Conservation (phyloP, 2,797 vertebrate species). For the Sphenopsis melanotis region DNA sequence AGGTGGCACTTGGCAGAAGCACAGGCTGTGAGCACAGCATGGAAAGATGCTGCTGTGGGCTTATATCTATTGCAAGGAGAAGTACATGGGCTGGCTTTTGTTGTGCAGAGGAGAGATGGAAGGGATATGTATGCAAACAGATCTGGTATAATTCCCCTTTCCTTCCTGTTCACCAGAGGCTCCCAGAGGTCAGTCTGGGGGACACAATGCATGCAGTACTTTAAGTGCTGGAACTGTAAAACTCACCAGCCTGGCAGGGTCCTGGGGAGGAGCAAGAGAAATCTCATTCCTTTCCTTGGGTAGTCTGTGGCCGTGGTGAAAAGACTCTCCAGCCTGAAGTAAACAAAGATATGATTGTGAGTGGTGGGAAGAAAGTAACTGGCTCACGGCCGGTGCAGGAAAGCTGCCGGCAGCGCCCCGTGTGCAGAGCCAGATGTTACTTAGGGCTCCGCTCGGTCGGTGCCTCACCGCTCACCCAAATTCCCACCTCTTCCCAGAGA, state of each 20-base stretch:
- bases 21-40: neutral
- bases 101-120: neutral
- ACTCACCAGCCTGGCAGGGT: neutral
- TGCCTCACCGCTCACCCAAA: neutral
- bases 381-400: neutral
- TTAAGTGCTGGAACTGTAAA: neutral
- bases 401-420: fast-evolving
- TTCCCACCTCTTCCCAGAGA: neutral
- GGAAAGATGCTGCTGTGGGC: neutral
- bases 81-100: neutral
- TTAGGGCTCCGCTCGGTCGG: fast-evolving
- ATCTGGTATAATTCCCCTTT: neutral
- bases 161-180: neutral
- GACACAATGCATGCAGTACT: too few species aligned
- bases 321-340: neutral
- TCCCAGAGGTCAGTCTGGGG: neutral
- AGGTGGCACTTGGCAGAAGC: neutral
- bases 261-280: neutral
- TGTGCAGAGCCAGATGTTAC: fast-evolving
- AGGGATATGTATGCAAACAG: neutral
- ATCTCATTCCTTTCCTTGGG: neutral
- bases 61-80: neutral
- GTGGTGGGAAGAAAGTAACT: neutral
- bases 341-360: fast-evolving
- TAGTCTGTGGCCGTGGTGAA: neutral